Percentiles rank a stretch among this genome's conserved stretches.
These are phyloP conservation scores for Dicentrarchus labrax DNA, from an alignment of 2,113 vertebrate species.

Conservation along the genomic window DNA sequence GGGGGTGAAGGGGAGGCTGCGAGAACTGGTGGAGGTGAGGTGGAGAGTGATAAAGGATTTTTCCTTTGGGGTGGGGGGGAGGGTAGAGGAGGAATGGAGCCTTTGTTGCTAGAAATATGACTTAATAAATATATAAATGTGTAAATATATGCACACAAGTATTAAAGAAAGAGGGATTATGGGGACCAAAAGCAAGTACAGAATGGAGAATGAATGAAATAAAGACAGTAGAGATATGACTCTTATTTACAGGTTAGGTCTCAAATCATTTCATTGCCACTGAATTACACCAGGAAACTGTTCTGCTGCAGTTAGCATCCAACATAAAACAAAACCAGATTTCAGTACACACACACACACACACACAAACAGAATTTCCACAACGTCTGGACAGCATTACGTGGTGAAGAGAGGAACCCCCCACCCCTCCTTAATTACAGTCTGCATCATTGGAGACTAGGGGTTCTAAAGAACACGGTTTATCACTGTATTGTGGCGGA, in stretches of 20 bases:
- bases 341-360: conserved; percentile 51
- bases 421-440: conserved; percentile 67
- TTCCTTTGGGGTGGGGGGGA: background rate
- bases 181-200: background rate
- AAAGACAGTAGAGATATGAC: conserved; percentile 1
- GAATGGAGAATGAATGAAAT: background rate
- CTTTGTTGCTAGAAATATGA: background rate
- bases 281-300: conserved; percentile 53
- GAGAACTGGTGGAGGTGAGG: conserved; percentile 6
- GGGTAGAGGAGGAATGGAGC: background rate
- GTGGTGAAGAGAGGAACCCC: conserved; percentile 53
- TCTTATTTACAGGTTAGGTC: conserved; percentile 35
- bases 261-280: conserved; percentile 52
- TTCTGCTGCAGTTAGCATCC: conserved; percentile 52
- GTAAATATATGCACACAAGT: background rate
- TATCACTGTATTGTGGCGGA: conserved; percentile 64
- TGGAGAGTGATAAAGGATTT: background rate
- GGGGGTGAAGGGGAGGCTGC: conserved; percentile 21
- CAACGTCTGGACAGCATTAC: conserved; percentile 79
- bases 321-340: conserved; percentile 71
- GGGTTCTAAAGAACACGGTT: conserved; percentile 58
- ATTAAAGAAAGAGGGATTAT: background rate
- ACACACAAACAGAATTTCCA: conserved; percentile 65
- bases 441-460: conserved; percentile 68
- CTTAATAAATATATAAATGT: background rate